Evolutionary conservation across 2,113 vertebrate genomes (phyloP).

Genomic region (Microcebus tavaratra): DNA sequence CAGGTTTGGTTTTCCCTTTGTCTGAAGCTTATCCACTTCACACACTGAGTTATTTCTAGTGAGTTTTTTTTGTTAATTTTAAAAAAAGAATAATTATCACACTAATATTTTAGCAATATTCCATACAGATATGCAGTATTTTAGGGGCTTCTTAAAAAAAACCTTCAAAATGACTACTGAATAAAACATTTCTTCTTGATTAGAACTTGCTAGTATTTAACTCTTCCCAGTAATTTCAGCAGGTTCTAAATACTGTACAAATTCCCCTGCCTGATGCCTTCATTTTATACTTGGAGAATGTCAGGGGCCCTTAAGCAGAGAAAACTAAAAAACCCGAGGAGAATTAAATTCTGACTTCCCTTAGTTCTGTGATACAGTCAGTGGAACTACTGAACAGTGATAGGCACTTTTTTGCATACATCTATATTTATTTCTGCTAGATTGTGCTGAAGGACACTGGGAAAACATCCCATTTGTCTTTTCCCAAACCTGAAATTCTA

Average conservation of each 20-base stretch:
- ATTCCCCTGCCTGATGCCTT: background rate
- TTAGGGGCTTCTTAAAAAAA: background rate
- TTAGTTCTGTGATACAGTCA: background rate
- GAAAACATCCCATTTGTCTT: background rate
- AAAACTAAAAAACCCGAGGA: background rate
- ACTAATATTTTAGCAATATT: slow-evolving; percentile 36
- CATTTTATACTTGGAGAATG: background rate
- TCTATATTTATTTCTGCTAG: background rate
- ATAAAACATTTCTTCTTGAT: background rate
- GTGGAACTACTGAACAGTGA: background rate
- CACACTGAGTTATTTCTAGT: slow-evolving; percentile 26
- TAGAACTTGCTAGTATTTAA: background rate
- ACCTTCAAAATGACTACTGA: background rate
- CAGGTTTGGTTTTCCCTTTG: slow-evolving; percentile 76
- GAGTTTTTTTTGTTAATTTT: background rate
- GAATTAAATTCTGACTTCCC: background rate
- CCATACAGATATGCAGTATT: background rate
- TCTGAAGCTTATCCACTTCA: slow-evolving; percentile 58
- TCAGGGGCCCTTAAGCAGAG: background rate
- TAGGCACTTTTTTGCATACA: background rate
- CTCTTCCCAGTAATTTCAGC: background rate
- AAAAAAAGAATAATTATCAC: slow-evolving; percentile 1
- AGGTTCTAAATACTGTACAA: background rate
- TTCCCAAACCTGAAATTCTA: background rate
- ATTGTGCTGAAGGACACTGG: background rate